These are phyloP conservation scores for Heliconius nattereri DNA, from an alignment of 1,140 invertebrate species.

Conservation along the genomic window DNA sequence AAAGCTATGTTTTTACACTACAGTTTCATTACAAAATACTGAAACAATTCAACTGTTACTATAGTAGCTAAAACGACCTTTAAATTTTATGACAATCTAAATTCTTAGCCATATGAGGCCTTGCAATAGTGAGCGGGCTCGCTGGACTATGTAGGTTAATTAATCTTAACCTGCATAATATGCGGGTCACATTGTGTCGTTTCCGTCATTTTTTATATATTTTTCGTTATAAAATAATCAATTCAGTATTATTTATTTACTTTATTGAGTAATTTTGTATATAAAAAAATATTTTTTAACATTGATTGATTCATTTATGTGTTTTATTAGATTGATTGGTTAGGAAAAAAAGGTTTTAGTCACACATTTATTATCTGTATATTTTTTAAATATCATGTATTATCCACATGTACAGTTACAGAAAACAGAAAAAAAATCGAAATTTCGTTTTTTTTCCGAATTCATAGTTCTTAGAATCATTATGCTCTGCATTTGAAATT, in stretches of 20 bases:
- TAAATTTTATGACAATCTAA: slow-evolving; percentile 18
- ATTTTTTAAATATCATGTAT: too few species aligned
- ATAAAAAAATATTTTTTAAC: background rate
- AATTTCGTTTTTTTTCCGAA: too few species aligned
- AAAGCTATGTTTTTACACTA: background rate
- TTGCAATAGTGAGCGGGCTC: slow-evolving; percentile 18
- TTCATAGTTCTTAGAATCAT: too few species aligned
- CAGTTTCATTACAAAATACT: background rate
- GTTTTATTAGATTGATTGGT: too few species aligned
- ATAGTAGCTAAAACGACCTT: slow-evolving; percentile 9
- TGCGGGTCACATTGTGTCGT: background rate
- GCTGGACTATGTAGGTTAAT: background rate
- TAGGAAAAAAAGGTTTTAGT: too few species aligned
- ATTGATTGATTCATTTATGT: too few species aligned
- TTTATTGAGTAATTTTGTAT: background rate
- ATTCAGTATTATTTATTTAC: background rate
- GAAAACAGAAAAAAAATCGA: too few species aligned
- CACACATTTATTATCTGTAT: too few species aligned
- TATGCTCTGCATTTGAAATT: too few species aligned
- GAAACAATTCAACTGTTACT: background rate
- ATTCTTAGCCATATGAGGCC: slow-evolving; percentile 18
- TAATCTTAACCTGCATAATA: slow-evolving; percentile 8
- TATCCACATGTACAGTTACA: too few species aligned
- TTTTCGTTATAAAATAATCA: background rate
- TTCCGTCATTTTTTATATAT: background rate